Percentiles rank a stretch among this genome's conserved stretches.
Evolutionary conservation across 2,888 invertebrate genomes (phyloP).

Genomic region (Drosophila mimetica): DNA sequence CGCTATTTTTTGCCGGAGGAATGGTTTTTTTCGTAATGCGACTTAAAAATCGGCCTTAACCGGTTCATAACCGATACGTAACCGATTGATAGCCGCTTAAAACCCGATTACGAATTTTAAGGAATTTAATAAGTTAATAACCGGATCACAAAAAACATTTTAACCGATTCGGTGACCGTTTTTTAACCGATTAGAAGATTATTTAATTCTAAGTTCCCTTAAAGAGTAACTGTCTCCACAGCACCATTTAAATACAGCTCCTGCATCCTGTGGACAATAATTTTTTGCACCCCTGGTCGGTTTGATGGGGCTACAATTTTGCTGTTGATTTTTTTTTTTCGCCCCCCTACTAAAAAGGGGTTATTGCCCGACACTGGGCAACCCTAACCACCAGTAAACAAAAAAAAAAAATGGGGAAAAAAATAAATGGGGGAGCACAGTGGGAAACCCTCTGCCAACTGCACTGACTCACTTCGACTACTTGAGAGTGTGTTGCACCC

Average conservation of each 20-base stretch:
- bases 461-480: constrained; percentile 64
- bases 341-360: constrained; percentile 48
- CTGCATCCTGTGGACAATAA: constrained; percentile 17
- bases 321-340: constrained; percentile 22
- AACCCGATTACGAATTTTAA: too few species aligned
- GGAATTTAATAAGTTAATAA: too few species aligned
- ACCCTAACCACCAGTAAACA: constrained; percentile 45
- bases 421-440: constrained; percentile 18
- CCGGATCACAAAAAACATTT: too few species aligned
- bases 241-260: neutral
- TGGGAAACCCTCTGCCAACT: constrained; percentile 40
- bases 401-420: constrained; percentile 25
- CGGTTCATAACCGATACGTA: neutral
- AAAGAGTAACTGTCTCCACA: neutral
- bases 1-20: constrained; percentile 10
- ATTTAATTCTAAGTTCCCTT: neutral
- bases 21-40: neutral
- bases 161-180: too few species aligned
- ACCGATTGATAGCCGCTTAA: neutral
- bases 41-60: neutral
- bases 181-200: too few species aligned
- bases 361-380: constrained; percentile 67
- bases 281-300: constrained; percentile 20
- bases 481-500: constrained; percentile 75
- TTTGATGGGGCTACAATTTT: constrained; percentile 16